phyloP scores from a whole-genome alignment of 2,113 vertebrate genomes.

The Potamarius usumacintae region DNA sequence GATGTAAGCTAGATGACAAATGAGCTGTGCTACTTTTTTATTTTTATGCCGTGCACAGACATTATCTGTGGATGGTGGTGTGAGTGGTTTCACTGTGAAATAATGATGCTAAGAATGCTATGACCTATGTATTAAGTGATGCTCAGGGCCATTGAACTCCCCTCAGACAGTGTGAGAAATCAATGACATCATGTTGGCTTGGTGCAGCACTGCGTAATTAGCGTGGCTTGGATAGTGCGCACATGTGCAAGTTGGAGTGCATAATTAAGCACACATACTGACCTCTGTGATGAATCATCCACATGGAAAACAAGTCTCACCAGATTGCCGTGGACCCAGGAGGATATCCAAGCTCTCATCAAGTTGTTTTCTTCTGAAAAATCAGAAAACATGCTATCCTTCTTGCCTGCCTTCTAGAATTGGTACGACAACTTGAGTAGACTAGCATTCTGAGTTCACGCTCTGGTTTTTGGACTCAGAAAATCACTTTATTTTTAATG shows the following conservation, averaged over 20 bases:
- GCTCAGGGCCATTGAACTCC: neutral
- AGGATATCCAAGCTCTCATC: neutral
- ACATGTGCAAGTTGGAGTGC: constrained; percentile 9
- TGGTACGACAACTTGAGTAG: neutral
- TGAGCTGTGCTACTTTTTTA: neutral
- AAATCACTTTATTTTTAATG: neutral
- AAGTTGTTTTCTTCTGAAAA: neutral
- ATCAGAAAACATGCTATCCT: neutral
- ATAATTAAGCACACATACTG: constrained; percentile 34
- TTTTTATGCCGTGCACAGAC: neutral
- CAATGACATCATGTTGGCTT: constrained; percentile 9
- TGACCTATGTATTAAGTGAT: constrained; percentile 2
- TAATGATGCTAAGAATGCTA: constrained; percentile 6
- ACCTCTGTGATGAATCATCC: constrained; percentile 10
- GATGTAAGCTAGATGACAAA: neutral
- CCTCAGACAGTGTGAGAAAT: constrained; percentile 24
- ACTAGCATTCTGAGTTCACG: neutral
- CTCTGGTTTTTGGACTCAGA: neutral
- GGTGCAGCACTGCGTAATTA: constrained; percentile 39
- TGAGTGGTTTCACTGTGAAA: neutral
- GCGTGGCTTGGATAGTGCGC: neutral
- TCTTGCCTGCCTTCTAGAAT: neutral
- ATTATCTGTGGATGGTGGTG: neutral
- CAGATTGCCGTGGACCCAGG: neutral
- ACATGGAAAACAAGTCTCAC: neutral